Percentiles rank a stretch among this genome's conserved stretches.
These are phyloP conservation scores for Pseudococcus jackbeardsleyi DNA, from an alignment of 2,888 invertebrate species.

Conservation along the genomic window DNA sequence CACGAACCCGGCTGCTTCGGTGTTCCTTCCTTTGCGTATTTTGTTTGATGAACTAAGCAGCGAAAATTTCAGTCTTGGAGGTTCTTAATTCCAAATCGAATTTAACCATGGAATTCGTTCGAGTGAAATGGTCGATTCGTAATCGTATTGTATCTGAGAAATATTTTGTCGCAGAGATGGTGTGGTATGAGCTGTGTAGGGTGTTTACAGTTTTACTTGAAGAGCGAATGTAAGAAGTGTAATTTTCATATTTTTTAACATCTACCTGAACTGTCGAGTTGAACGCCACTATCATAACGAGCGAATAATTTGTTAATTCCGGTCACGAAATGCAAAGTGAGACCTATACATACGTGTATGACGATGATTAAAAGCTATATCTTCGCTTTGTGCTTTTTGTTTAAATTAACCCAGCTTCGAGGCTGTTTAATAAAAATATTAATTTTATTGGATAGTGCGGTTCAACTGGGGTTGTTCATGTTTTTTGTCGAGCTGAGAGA, in stretches of 20 bases:
- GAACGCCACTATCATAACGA: not conserved
- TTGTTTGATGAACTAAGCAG: not conserved
- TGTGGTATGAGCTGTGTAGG: not conserved
- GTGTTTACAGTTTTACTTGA: not conserved
- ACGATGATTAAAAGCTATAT: not conserved
- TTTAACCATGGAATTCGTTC: not conserved
- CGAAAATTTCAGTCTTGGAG: not conserved
- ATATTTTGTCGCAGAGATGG: not conserved
- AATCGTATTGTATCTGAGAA: not conserved
- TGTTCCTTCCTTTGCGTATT: not conserved
- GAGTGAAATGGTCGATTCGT: conserved; percentile 1
- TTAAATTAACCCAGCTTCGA: conserved; percentile 7
- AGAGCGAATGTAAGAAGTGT: not conserved
- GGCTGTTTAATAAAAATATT: not conserved
- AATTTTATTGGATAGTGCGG: not conserved
- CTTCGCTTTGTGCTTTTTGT: not conserved
- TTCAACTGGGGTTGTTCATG: not conserved
- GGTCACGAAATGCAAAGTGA: not conserved
- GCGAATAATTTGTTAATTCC: conserved; percentile 6
- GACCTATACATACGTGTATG: not conserved
- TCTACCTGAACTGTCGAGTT: not conserved
- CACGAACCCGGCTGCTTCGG: not conserved
- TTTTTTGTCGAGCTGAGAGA: not conserved
- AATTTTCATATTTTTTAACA: not conserved
- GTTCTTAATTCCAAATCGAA: not conserved